Percentiles rank a stretch among this genome's conserved stretches.
Conservation (phyloP, 2,797 vertebrate genomes). For the Pseudochirops cupreus region DNA sequence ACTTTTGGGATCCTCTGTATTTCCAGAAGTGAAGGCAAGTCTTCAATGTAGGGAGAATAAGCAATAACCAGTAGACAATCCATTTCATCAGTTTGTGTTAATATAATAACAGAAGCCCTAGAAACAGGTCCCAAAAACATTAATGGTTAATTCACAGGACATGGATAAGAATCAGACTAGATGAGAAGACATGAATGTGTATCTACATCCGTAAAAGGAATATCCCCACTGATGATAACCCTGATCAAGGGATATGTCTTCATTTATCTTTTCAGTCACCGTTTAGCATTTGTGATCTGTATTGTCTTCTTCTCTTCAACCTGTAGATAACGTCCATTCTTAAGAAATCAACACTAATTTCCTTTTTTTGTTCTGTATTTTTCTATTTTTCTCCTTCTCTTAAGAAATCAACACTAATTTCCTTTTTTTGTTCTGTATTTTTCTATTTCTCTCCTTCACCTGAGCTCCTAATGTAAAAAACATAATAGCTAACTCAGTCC, state of each 20-base stretch:
- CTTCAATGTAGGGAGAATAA: not conserved
- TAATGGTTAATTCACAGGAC: not conserved
- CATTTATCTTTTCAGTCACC: not conserved
- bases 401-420: not conserved
- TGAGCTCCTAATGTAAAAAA: not conserved
- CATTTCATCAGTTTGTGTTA: not conserved
- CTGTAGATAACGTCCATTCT: not conserved
- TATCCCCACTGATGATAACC: not conserved
- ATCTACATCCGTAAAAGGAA: not conserved
- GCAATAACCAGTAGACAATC: not conserved
- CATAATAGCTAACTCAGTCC: not conserved
- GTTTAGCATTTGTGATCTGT: not conserved
- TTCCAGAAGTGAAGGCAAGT: not conserved
- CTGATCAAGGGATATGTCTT: not conserved
- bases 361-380: not conserved
- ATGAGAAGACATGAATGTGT: not conserved
- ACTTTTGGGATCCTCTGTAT: not conserved
- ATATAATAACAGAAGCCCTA: not conserved
- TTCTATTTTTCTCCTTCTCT: not conserved
- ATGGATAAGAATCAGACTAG: not conserved
- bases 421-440: not conserved
- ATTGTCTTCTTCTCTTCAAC: not conserved
- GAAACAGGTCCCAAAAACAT: not conserved
- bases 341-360: not conserved
- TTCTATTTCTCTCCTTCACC: not conserved